Conservation (phyloP, 1,140 invertebrate species). For the Pogonognathellus flavescens region DNA sequence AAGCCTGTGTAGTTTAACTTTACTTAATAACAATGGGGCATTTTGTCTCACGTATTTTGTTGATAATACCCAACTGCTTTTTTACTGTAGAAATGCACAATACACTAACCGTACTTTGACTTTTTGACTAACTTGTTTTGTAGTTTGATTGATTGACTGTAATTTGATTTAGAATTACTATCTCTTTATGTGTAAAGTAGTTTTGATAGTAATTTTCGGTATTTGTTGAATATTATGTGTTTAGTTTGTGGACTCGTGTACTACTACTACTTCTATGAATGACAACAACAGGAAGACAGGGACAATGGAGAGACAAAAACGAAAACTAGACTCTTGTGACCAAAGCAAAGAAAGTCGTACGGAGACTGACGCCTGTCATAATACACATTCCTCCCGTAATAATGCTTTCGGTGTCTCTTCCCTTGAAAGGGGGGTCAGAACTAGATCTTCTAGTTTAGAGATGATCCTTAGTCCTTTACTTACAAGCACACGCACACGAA, state of each 20-base stretch:
- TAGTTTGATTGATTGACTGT: no score
- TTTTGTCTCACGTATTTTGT: no score
- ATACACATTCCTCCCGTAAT: background rate
- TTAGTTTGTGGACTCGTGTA: conserved; percentile 49
- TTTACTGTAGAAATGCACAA: no score
- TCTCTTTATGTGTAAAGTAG: background rate
- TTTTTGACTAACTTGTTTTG: no score
- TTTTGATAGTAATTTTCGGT: conserved; percentile 36
- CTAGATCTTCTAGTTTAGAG: conserved; percentile 64
- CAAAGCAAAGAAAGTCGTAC: conserved; percentile 24
- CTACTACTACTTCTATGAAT: conserved; percentile 11
- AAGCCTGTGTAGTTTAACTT: no score
- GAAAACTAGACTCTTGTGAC: conserved; percentile 31
- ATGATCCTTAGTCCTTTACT: conserved; percentile 64
- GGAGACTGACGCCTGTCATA: conserved; percentile 38
- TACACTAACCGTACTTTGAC: no score
- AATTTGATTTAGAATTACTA: no score
- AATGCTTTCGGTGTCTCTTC: conserved; percentile 21
- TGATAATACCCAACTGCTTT: no score
- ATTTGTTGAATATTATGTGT: conserved; percentile 28
- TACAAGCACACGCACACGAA: conserved; percentile 61
- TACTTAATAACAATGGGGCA: no score
- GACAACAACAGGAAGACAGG: conserved; percentile 40
- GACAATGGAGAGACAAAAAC: conserved; percentile 49
- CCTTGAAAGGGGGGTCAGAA: conserved; percentile 38